These are phyloP conservation scores for Agrenia bidenticulata DNA, from an alignment of 2,888 invertebrate genomes.

Conservation along the genomic window DNA sequence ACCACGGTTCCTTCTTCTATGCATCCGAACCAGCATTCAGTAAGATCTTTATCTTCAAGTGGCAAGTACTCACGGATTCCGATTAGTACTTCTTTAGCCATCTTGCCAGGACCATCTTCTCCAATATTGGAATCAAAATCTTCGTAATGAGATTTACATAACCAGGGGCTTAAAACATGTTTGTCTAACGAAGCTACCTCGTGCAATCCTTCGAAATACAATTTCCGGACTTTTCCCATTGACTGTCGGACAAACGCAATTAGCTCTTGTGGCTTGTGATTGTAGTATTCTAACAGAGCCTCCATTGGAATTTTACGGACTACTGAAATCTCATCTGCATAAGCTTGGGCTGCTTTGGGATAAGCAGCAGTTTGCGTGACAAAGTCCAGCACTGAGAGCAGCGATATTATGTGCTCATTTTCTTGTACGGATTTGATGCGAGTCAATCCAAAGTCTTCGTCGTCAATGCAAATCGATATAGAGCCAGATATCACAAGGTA, in stretches of 20 bases:
- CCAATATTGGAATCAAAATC: not conserved
- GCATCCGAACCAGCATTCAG: not conserved
- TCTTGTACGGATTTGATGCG: not conserved
- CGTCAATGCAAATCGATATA: not conserved
- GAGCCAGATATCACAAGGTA: not conserved
- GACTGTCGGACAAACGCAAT: not conserved
- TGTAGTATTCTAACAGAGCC: not conserved
- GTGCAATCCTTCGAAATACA: slow-evolving; percentile 6
- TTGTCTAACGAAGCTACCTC: not conserved
- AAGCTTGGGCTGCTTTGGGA: slow-evolving; percentile 2
- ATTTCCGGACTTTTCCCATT: not conserved
- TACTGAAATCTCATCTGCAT: slow-evolving; percentile 1
- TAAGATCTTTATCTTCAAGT: not conserved
- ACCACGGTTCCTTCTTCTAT: not conserved
- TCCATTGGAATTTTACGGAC: not conserved
- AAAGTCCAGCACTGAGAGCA: not conserved
- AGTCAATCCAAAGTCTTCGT: slow-evolving; percentile 7
- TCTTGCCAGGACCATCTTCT: too few species aligned
- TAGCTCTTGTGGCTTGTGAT: not conserved
- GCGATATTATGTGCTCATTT: not conserved
- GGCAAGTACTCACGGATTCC: not conserved
- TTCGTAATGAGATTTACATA: not conserved
- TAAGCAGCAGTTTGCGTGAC: not conserved
- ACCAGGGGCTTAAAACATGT: not conserved
- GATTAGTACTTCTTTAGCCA: not conserved